Evolutionary conservation across 2,888 invertebrate genomes (phyloP).

Genomic region (Chaitophorus viminalis): DNA sequence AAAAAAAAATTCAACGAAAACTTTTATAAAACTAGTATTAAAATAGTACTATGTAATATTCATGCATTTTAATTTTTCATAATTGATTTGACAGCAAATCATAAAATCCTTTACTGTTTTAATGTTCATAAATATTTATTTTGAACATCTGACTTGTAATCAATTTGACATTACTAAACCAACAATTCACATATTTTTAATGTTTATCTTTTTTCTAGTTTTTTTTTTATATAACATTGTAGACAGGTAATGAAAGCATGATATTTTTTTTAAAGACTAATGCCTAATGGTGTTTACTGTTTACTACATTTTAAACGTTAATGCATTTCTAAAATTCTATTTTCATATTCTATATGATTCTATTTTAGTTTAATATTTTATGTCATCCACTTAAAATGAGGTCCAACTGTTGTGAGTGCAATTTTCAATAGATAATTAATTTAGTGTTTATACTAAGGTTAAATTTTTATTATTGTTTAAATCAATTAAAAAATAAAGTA

Average conservation of each 20-base stretch:
- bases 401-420: neutral
- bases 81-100: neutral
- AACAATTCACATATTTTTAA: conserved; percentile 21
- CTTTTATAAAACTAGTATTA: neutral
- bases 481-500: neutral
- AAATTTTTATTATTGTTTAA: neutral
- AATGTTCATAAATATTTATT: conserved; percentile 30
- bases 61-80: neutral
- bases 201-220: conserved; percentile 27
- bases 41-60: neutral
- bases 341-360: too few relatives aligned
- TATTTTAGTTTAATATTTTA: conserved; percentile 4
- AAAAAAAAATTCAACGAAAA: neutral
- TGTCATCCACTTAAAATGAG: conserved; percentile 25
- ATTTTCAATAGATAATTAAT: neutral
- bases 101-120: neutral
- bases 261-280: neutral
- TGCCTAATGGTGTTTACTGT: neutral
- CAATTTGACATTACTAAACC: conserved; percentile 11
- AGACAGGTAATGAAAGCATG: conserved; percentile 18
- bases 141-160: neutral
- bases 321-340: conserved; percentile 23
- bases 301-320: conserved; percentile 18
- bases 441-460: neutral
- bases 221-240: neutral